Base-by-base conservation (phyloP, 2,888 invertebrate species). In the Belgica antarctica region DNA sequence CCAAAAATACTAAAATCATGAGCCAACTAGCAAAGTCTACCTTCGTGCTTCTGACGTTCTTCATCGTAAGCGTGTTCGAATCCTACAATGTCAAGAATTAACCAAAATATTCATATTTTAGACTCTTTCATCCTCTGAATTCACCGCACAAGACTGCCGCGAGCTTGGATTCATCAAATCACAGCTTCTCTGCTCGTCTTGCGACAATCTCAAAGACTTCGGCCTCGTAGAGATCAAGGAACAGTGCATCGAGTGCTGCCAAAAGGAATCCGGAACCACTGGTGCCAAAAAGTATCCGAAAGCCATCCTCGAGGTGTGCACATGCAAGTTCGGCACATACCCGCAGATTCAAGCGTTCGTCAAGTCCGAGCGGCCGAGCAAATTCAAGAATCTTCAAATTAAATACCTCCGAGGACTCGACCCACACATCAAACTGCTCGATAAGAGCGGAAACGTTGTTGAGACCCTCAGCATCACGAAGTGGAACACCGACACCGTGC, bases 321-420 rank as follows among this genome's bases (percentile, higher is more conserved):
- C 96, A 65, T 99, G 98, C 81, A 98, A 98, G 83, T 95, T 98
- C 83, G 94, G 95, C 71, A 90, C 94, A 5, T 98, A 94, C 84
- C 97, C 98, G 46, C 97, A 98, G 27, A 95, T 97, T 75, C 94
- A 96, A 83, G 98, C 98, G 17, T 99, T 99, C 78, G 91, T 97
- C 65, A 96, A 95, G 79, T 93, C 96, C 79, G 93, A 95, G 73
- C 84, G 90, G 75, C 94, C 94, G 5, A 85, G 87, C 1, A 91
- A 94, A 79, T 96, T 94, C 78, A 90, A 94, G 31, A 96, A 96
- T 78, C 84, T 99, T 71, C 87, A 89, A 78, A 91, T 98, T 61
- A 91, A 92, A 77, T 97, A 97, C 77, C 90, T 95, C 0, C 86
- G 96, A 72, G 98, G 97, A 3, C 83, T 96, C 70, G 95, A 97